Evolutionary conservation across 2,888 invertebrate species (phyloP).

Genomic region (Leptarthrus brevirostris): DNA sequence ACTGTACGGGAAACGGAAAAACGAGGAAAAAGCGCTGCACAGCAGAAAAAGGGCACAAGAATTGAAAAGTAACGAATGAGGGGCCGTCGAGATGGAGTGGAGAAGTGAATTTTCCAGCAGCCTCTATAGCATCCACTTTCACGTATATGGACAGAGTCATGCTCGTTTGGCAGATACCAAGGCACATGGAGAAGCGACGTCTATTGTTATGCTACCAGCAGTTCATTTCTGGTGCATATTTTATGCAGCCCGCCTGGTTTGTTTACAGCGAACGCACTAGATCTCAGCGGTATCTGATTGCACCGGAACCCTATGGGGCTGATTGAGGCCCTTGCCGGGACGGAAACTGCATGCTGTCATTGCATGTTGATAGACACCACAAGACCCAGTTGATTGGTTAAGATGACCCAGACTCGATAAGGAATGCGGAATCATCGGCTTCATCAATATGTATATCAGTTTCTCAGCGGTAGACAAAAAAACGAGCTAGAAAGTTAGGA

Average conservation of each 20-base stretch:
- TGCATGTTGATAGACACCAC: background rate
- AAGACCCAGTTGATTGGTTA: conserved; percentile 22
- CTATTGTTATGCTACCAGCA: conserved; percentile 48
- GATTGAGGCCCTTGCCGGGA: conserved; percentile 27
- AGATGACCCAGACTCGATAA: conserved; percentile 43
- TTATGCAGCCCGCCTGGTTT: conserved; percentile 24
- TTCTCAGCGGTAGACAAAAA: background rate
- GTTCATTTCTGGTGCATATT: conserved; percentile 47
- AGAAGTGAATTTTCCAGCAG: conserved; percentile 44
- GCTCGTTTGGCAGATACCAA: conserved; percentile 40
- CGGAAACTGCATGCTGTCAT: conserved; percentile 11
- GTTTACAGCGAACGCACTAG: conserved; percentile 25
- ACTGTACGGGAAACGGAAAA: conserved; percentile 39
- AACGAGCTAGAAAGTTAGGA: background rate
- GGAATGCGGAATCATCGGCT: conserved; percentile 29
- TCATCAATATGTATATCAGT: conserved; percentile 26
- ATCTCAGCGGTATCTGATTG: conserved; percentile 36
- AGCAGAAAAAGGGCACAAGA: conserved; percentile 51
- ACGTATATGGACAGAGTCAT: conserved; percentile 16
- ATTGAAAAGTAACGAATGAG: conserved; percentile 47
- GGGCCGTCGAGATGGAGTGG: conserved; percentile 1
- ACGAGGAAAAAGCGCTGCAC: conserved; percentile 45
- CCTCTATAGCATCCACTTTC: conserved; percentile 21
- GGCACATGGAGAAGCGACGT: conserved; percentile 27
- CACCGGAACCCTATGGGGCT: conserved; percentile 38